phyloP scores from a whole-genome alignment of 2,797 vertebrate genomes.

The Sternarchorhynchus goeldii region DNA sequence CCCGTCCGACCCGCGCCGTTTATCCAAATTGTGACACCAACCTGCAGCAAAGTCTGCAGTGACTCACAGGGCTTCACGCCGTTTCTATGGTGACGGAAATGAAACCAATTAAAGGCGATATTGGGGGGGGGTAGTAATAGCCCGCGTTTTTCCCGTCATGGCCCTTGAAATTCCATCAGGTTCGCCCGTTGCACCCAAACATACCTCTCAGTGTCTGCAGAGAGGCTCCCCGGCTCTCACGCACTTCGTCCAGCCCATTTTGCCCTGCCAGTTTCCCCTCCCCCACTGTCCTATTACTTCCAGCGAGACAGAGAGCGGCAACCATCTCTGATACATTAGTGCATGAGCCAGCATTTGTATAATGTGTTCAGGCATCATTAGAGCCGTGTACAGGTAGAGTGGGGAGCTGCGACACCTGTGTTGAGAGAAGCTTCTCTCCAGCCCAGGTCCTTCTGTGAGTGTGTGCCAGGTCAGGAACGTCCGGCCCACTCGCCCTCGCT shows the following conservation, averaged over 20 bases:
- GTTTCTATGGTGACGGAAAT: conserved; percentile 80
- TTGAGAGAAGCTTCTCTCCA: too few species aligned
- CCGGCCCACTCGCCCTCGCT: too few species aligned
- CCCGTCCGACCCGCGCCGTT: conserved; percentile 38
- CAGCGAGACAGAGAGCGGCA: conserved; percentile 26
- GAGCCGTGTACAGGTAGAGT: conserved; percentile 57
- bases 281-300: conserved; percentile 8
- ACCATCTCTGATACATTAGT: conserved; percentile 53
- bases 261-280: conserved; percentile 2
- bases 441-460: conserved; percentile 21
- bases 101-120: conserved; percentile 72
- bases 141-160: conserved; percentile 64
- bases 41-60: conserved; percentile 59
- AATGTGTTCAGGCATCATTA: conserved; percentile 71
- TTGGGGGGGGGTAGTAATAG: conserved; percentile 61
- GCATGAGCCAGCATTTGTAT: conserved; percentile 75
- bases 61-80: conserved; percentile 66
- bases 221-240: conserved; percentile 7
- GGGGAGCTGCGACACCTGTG: conserved; percentile 7
- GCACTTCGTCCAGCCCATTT: conserved; percentile 26
- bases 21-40: conserved; percentile 60
- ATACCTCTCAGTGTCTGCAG: conserved; percentile 1
- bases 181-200: conserved; percentile 4
- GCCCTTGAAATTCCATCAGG: conserved; percentile 68
- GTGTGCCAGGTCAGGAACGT: too few species aligned